These are phyloP conservation scores for Clamator glandarius DNA, from an alignment of 2,797 vertebrate genomes.

Conservation along the genomic window DNA sequence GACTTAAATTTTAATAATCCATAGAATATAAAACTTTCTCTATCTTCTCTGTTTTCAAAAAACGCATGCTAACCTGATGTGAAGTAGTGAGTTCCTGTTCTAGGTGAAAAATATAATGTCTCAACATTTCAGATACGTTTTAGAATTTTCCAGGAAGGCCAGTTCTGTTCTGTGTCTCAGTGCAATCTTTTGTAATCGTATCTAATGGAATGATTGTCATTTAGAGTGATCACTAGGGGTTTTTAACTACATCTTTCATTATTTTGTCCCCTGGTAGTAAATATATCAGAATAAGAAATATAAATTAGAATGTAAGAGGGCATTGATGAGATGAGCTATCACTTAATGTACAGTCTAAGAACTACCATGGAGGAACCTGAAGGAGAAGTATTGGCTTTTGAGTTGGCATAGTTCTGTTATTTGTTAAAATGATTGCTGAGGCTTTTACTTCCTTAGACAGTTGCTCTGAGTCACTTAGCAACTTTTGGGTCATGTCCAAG, in stretches of 20 bases:
- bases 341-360: neutral
- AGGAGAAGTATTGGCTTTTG: neutral
- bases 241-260: neutral
- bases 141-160: neutral
- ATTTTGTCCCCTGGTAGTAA: neutral
- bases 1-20: neutral
- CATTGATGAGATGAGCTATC: neutral
- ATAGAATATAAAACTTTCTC: neutral
- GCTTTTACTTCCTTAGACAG: neutral
- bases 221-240: neutral
- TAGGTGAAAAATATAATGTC: neutral
- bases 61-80: neutral
- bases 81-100: neutral
- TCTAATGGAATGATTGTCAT: neutral
- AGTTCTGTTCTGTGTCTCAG: neutral
- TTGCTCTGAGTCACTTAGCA: neutral
- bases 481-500: neutral
- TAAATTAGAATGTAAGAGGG: neutral
- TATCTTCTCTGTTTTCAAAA: neutral
- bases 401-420: neutral
- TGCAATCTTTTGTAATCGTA: neutral
- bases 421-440: slow-evolving; percentile 3
- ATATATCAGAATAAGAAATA: neutral
- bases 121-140: neutral
- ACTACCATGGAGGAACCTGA: neutral